Evolutionary conservation across 2,797 vertebrate genomes (phyloP), one percentile per base, ranked within the genome.

Genomic region (Lepus oiostolus): DNA sequence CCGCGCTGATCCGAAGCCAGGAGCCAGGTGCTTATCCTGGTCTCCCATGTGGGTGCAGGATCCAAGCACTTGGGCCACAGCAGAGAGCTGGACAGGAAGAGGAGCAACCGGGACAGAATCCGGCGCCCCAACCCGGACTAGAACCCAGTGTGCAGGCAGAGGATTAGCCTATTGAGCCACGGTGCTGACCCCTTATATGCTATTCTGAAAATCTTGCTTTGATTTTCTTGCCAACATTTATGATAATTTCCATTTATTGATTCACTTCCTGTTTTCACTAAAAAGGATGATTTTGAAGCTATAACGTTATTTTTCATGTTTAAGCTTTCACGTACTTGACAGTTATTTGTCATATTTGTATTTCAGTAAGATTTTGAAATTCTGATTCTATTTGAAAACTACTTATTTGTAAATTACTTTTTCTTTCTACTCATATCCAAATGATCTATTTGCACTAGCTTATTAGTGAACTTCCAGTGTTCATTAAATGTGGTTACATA

Each of bases 281-380:
- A 16, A 84, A 52, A 60, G 12, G 16, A 10, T 86, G 47, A 54
- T 68, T 71, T 83, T 35, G 30, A 60, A 60, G 4, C 2, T 70
- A 12, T n/a, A 4, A 63, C 3, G n/a, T 35, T 70, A 12, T 84
- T 82, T 80, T 24, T 85, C 11, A 26, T 26, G 10, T 32, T 60
- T 5, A 63, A 91, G 4, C 3, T 82, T 24, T 92, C 7, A 7
- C 7, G 47, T 79, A 60, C 4, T 86, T 58, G 54, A 58, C 14
- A 58, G 4, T 52, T 17, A 75, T 76, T 79, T 54, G 35, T 83
- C 72, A 47, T 47, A 47, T 47, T 47, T 60, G 0, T 94, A 81
- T 84, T 76, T 30, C 30, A 68, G 14, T 50, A 88, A 77, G 6
- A 0, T 50, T 96, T 72, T 91, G n/a, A 95, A 95, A 81, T 81